Base-by-base conservation (phyloP, 2,888 invertebrate genomes). In the Sinelater perroti region DNA sequence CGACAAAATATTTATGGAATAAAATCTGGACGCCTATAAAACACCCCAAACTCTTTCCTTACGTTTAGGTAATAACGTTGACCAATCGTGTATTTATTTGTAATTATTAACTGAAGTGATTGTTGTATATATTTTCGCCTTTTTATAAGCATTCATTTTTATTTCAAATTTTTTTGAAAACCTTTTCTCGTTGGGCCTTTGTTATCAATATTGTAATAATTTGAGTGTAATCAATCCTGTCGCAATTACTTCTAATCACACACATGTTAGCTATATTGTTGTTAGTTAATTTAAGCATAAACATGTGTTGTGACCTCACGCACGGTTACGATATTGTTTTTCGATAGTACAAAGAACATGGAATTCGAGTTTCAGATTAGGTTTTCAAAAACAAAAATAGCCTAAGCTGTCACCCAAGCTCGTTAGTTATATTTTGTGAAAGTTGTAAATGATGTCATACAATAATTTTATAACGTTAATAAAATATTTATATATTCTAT, bases 381-480 rank as follows among this genome's bases (percentile, higher is more conserved):
- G 36, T 36, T 36, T 18, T 36, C 36, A 36, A 36, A 36, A 36
- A 2, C 17, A n/a, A 5, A n/a, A 24, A 4, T 30, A 30, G 30
- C 6, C 7, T 30, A 30, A 30, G 30, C 13, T 30, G 30, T 30
- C n/a, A n/a, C n/a, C n/a, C n/a, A n/a, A n/a, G n/a, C n/a, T 30
- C 13, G 10, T 30, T 1, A 30, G 13, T 30, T 30, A 8, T 30
- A 30, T 11, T 30, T 30, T 30, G 6, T 30, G 30, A 6, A 30
- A 30, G 30, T 13, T 10, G 30, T 30, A 36, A 36, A 36, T 31
- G 11, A 17, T n/a, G n/a, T n/a, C n/a, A n/a, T 26, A 31, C 11
- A 8, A 13, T 47, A 13, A 35, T 47, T 47, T 47, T 47, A 35
- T 47, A 47, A 24, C 14, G 40, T 24, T 24, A 40, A 40, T 40